Conservation (phyloP, 2,888 invertebrate genomes). For the Netelia inedita region DNA sequence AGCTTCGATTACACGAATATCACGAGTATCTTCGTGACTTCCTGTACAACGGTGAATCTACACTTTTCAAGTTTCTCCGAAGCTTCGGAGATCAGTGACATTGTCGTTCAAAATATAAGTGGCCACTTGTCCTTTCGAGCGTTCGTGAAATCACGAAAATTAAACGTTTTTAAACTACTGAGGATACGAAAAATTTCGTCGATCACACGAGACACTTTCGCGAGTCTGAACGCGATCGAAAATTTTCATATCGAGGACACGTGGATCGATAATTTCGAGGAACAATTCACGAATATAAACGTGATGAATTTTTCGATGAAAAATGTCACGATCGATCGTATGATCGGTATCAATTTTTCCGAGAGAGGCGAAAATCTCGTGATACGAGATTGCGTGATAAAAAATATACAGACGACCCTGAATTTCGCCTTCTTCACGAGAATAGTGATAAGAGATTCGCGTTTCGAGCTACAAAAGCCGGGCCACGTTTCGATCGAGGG, state of each 20-base stretch:
- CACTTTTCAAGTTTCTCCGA: conserved; percentile 73
- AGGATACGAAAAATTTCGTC: conserved; percentile 73
- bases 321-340: conserved; percentile 75
- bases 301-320: conserved; percentile 71
- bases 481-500: conserved; percentile 75
- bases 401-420: conserved; percentile 71
- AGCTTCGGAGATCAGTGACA: conserved; percentile 69
- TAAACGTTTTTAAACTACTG: conserved; percentile 71
- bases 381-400: conserved; percentile 73
- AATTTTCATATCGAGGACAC: conserved; percentile 73
- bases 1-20: conserved; percentile 74
- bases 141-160: conserved; percentile 61
- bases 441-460: conserved; percentile 74
- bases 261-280: conserved; percentile 74
- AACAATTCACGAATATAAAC: conserved; percentile 72
- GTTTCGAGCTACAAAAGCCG: conserved; percentile 74
- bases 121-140: conserved; percentile 71
- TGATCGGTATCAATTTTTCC: conserved; percentile 73
- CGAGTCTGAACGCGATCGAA: conserved; percentile 68
- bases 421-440: conserved; percentile 75
- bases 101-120: conserved; percentile 76
- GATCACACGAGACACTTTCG: conserved; percentile 73
- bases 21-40: conserved; percentile 72
- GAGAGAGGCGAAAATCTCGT: conserved; percentile 70
- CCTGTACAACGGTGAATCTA: conserved; percentile 73